Evolutionary conservation across 2,797 vertebrate genomes (phyloP), one percentile per base, ranked within the genome.

Genomic region (Anas bernieri): DNA sequence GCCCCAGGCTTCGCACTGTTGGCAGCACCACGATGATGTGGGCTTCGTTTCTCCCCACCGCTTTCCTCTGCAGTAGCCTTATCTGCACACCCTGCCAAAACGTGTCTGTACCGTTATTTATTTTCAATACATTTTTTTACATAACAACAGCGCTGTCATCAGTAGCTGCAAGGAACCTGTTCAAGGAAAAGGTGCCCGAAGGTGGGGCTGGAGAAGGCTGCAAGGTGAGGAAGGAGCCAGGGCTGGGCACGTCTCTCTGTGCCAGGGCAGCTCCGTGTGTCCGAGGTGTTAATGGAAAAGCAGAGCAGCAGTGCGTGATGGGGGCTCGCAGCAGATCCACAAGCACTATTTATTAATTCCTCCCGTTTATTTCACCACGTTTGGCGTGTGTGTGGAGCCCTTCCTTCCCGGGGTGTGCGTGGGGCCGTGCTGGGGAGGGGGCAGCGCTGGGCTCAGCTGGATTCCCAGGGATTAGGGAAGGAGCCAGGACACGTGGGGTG

Each of bases 271-370:
- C 78, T 62, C 64, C 46, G 35, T 62, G 58, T 90, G 58, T 82
- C 20, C 0, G 78, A 90, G 88, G 88, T 85, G 68, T 72, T 94
- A 94, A 81, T 93, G 82, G 93, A 81, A 91, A 91, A 81, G 18
- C 30, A 5, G 61, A 78, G 83, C 78, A 61, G 37, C 46, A 62
- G 22, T 37, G 14, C 11, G 9, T 46, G 39, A 90, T 81, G 66
- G 93, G 81, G 35, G 14, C 69, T 83, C 2, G 0, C 81, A 75
- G 50, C 46, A 20, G 35, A 70, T 86, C 86, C 76, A 74, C 69
- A 41, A 91, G 46, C 14, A 7, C 59, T 55, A 52, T 55, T 82
- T 48, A 26, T 90, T 84, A 86, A 90, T 91, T 66, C 54, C 30
- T 50, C 73, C 2, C 1, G 41, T 62, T 90, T 56, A 86, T 83